These are phyloP conservation scores for Trichomycterus rosablanca DNA, from an alignment of 2,113 vertebrate species.

Conservation along the genomic window DNA sequence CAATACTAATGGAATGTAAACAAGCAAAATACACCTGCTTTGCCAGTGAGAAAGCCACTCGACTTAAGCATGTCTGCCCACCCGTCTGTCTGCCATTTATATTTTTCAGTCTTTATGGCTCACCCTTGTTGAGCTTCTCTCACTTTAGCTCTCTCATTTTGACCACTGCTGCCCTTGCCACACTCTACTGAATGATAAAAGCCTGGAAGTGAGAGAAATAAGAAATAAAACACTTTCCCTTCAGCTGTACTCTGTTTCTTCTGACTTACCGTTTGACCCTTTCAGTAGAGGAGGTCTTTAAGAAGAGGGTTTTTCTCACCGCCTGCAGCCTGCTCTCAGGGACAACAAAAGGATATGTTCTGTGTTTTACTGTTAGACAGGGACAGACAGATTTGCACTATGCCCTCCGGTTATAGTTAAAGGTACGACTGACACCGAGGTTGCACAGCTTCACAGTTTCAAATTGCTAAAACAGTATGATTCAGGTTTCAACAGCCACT, in stretches of 20 bases:
- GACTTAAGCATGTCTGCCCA: background rate
- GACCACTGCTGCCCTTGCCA: slow-evolving; percentile 21
- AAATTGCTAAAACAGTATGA: no score
- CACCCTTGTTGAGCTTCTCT: slow-evolving; percentile 5
- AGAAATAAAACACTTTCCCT: slow-evolving; percentile 10
- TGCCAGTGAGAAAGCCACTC: background rate
- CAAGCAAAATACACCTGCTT: no score
- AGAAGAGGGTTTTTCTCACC: background rate
- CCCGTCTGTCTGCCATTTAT: background rate
- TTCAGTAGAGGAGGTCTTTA: background rate
- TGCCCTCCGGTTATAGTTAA: background rate
- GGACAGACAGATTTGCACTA: background rate
- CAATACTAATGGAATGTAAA: no score
- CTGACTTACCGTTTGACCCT: background rate
- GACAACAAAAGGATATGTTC: background rate
- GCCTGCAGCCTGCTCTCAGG: slow-evolving; percentile 7
- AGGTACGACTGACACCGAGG: no score
- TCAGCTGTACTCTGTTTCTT: slow-evolving; percentile 2
- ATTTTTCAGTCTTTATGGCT: slow-evolving; percentile 3
- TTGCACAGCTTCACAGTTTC: no score
- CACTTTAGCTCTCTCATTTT: slow-evolving; percentile 13
- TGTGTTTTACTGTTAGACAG: no score
- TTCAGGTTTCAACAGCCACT: no score
- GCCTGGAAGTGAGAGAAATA: background rate
- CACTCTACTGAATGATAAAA: slow-evolving; percentile 23